Evolutionary conservation across 2,113 vertebrate genomes (phyloP), one percentile per base, ranked within the genome.

Genomic region (Pitta sordida): DNA sequence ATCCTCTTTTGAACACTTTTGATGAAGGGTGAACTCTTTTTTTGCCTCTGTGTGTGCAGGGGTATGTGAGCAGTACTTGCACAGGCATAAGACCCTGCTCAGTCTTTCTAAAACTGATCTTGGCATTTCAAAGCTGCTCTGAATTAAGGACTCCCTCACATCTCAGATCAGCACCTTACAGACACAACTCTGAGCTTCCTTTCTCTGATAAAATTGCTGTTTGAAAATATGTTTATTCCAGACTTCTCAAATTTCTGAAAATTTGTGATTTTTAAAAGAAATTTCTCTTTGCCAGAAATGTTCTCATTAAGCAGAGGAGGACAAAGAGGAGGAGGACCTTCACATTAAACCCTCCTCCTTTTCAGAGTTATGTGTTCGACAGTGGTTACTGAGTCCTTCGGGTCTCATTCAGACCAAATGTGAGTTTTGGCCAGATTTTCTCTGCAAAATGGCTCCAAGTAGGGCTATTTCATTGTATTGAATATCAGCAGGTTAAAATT

Each of bases 401-500:
- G 21, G 32, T 58, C 73, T 69, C n/a, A 22, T 56, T 80, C 46
- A 52, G 49, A 68, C 30, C 39, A 88, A 75, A 71, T n/a, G 44
- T 0, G 0, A 84, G 26, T 71, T 86, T 84, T 59, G 30, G 34
- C 10, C 34, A 71, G 34, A 70, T 90, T 83, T 88, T 65, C 41
- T 77, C 14, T 20, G 19, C 32, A 64, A 53, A 88, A 53, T 56
- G n/a, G 5, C 46, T 91, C 73, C 84, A 64, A 15, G 34, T 41
- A 64, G 53, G 37, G 39, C 26, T 80, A 39, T 85, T 81, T 91
- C 20, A 49, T 56, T 62, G 58, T 37, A 34, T 6, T 43, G 43
- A 64, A 15, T 79, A 86, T 86, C 76, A 91, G 52, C 65, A 79
- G 58, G 71, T 87, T 94, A 63, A 87, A 95, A 95, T 68, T 83